Evolutionary conservation across 2,888 invertebrate species (phyloP), one percentile per base, ranked within the genome.

Genomic region (Sicus ferrugineus): DNA sequence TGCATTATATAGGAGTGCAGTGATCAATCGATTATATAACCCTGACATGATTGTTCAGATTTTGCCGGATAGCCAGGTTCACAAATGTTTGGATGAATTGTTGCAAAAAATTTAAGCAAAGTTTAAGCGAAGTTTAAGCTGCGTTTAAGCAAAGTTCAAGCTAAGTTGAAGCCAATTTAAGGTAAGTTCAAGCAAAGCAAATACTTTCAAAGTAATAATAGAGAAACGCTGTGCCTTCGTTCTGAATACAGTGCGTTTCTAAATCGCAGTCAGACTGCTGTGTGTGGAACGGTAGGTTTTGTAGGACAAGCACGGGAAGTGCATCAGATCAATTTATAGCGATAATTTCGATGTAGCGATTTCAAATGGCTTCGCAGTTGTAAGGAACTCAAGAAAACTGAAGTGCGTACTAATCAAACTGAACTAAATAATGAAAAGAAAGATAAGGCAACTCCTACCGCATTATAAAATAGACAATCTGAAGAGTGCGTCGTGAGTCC

Each of bases 301-400:
- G 82, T 83, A 79, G 78, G 80, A 78, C 80, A 79, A 83, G 80
- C 83, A 82, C 83, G 78, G 79, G 81, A 79, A 81, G 81, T 82
- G 82, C 74, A 78, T 79, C 83, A 83, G 83, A 82, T 83, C 83
- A 78, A 58, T 38, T 34, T 3, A n/a, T 16, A 34, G 16, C 42
- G 23, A 7, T 54, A 61, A 26, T 23, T 16, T 63, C 19, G n/a
- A n/a, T n/a, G n/a, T n/a, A n/a, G n/a, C n/a, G n/a, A n/a, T n/a
- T n/a, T n/a, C n/a, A n/a, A n/a, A n/a, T n/a, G n/a, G n/a, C n/a
- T n/a, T n/a, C 5, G 16, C 14, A 42, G 42, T 42, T 9, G 2
- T 42, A n/a, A 4, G 11, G 14, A 11, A 11, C 38, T 16, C 14
- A n/a, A 42, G 42, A 1, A 42, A 42, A 42, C 3, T 3, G 11